These are phyloP conservation scores for Tachystola acroxantha DNA, from an alignment of 2,888 invertebrate species.

Conservation along the genomic window DNA sequence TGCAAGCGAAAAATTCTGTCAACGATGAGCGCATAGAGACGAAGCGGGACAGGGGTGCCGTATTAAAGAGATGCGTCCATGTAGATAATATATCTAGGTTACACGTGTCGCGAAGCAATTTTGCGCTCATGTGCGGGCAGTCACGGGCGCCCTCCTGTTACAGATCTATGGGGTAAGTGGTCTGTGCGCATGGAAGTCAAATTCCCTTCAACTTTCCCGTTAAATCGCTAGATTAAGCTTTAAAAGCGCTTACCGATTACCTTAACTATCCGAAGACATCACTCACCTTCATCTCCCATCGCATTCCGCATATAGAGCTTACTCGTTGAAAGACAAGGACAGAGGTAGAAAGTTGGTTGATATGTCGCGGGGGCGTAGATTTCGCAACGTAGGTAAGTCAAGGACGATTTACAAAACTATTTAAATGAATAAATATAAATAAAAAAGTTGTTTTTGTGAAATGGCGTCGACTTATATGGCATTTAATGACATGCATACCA, in stretches of 20 bases:
- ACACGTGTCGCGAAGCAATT: no score
- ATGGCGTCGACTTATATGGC: constrained; percentile 44
- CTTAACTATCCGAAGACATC: constrained; percentile 40
- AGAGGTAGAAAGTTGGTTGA: constrained; percentile 31
- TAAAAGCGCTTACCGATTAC: constrained; percentile 3
- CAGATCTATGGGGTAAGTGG: no score
- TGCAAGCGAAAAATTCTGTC: no score
- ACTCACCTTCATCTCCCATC: constrained; percentile 43
- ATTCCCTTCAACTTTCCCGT: no score
- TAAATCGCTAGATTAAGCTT: neutral
- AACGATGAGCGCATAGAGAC: no score
- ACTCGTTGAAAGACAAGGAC: constrained; percentile 33
- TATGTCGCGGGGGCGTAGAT: constrained; percentile 42
- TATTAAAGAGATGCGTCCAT: no score
- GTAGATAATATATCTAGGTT: no score
- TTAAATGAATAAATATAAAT: constrained; percentile 38
- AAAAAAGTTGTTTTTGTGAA: constrained; percentile 40
- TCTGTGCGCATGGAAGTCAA: no score
- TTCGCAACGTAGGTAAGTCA: constrained; percentile 57
- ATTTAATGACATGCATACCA: constrained; percentile 26
- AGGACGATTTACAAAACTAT: constrained; percentile 62
- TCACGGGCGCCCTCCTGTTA: no score
- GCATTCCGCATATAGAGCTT: constrained; percentile 35
- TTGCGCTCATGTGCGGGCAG: no score
- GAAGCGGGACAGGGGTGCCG: no score